Base-by-base conservation (phyloP, 1,140 invertebrate genomes). In the Bactericera cockerelli region DNA sequence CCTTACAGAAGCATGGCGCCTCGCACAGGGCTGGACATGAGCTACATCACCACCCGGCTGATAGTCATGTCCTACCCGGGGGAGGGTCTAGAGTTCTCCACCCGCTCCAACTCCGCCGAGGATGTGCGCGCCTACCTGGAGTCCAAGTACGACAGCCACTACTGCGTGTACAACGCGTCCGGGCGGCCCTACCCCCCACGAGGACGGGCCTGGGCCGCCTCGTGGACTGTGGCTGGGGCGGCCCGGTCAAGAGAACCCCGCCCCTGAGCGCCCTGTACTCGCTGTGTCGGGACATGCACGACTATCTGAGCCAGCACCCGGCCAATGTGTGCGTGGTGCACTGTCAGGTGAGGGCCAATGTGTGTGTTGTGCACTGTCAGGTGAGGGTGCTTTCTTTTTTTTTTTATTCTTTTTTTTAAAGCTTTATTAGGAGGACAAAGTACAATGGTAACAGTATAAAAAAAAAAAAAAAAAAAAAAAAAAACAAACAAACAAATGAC, bases 31-130 rank as follows among this genome's bases (percentile, higher is more conserved):
- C 71, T 95, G 57, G 92, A 95, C 70, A 84, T 93, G 19, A 89
- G 82, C 68, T 93, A 93, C 70, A 81, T 95, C 49, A 95, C 92
- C 6, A 90, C 90, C 39, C 78, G 90, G 39, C 74, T 94, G 57
- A 73, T 86, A 66, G 87, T 95, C 1, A 95, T 95, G 90, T 91
- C 91, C 3, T 93, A 85, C 72, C 91, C 92, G 1, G 91, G 87
- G 10, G 91, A 96, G 71, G 89, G 92, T 8, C 77, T 96, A n/a
- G 91, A 95, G 69, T 89, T 89, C 11, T 83, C 91, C 2, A 90
- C 93, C 68, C 84, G 87, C 67, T 91, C 87, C 26, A 95, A 95
- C 71, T 88, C 93, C 67, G 86, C 93, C 56, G 92, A 96, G 67
- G 92, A 95, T 70, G 90, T 95, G 0, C 77, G 81, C 65, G 80